Evolutionary conservation across 2,113 vertebrate species (phyloP), one percentile per base, ranked within the genome.

Genomic region (Rousettus leschenaultii): DNA sequence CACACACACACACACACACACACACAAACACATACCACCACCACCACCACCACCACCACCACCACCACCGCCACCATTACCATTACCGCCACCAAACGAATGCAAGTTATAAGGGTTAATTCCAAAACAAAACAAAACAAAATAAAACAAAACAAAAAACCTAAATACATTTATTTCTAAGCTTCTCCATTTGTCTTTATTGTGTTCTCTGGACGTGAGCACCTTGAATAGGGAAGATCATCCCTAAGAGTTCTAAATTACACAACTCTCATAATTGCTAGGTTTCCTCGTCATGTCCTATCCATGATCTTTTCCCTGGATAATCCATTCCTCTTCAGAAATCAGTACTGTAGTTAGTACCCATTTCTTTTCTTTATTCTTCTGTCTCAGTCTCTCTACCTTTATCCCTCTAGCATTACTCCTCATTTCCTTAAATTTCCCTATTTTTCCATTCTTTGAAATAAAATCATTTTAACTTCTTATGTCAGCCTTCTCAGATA

Each of bases 101-200:
- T 57, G 63, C 5, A 82, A 70, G 77, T 4, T 92, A 66, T 12
- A 86, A 97, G 71, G 6, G 19, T 74, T 95, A 89, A 83, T 93
- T 93, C 45, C 13, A 48, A 48, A 43, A 43, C 1, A 19, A 43
- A 43, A 43, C 43, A 43, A 43, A 43, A 43, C 40, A 43, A 43
- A 43, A 43, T 8, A 43, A 43, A 43, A n/a, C 40, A 30, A 43
- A 43, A 43, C 43, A 43, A 43, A 43, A 51, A 51, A 10, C 1
- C 4, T 4, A 4, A 77, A 51, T 53, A 8, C 7, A 51, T 35
- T 86, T 88, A 28, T 61, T 94, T 78, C 55, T 89, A 91, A 65
- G 22, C 24, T 33, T 80, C 26, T 45, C 38, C 38, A 7, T 71
- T 78, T 73, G 75, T 77, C n/a, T 95, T 89, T 84, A 22, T n/a